Evolutionary conservation across 2,888 invertebrate genomes (phyloP).

Genomic region (Mythimna albipuncta): DNA sequence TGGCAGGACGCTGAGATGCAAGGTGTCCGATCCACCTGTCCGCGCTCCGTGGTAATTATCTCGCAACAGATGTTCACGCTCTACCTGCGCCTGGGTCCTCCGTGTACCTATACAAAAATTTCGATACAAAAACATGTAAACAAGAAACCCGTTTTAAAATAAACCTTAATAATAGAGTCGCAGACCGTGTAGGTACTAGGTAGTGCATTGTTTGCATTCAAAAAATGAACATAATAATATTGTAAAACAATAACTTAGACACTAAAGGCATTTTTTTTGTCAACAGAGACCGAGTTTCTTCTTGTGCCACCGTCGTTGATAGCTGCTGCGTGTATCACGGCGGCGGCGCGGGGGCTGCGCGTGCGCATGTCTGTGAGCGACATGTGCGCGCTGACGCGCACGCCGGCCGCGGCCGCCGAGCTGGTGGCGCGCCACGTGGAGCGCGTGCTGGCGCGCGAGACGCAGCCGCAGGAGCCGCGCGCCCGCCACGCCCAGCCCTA

Average conservation of each 20-base stretch:
- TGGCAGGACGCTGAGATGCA: conserved; percentile 80
- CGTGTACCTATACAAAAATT: conserved; percentile 61
- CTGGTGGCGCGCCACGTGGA: conserved; percentile 91
- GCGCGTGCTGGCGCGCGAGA: conserved; percentile 90
- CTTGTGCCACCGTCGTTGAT: conserved; percentile 93
- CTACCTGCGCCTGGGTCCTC: conserved; percentile 79
- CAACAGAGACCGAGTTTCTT: conserved; percentile 93
- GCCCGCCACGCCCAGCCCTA: conserved; percentile 74
- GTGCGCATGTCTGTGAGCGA: conserved; percentile 85
- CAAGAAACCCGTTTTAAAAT: conserved; percentile 66
- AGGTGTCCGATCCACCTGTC: conserved; percentile 88
- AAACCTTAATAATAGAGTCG: conserved; percentile 45
- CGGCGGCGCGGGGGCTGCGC: conserved; percentile 92
- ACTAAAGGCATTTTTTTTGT: conserved; percentile 66
- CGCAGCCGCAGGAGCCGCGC: conserved; percentile 86
- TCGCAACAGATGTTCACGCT: conserved; percentile 85
- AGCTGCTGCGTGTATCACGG: conserved; percentile 93
- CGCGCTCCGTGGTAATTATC: conserved; percentile 84
- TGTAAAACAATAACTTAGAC: conserved; percentile 6
- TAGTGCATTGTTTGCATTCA: conserved; percentile 12
- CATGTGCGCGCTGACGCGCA: conserved; percentile 85
- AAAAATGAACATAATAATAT: conserved; percentile 19
- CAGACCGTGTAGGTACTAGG: conserved; percentile 11
- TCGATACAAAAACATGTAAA: conserved; percentile 72
- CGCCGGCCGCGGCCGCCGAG: conserved; percentile 89